These are phyloP conservation scores for Speoplatyrhinus poulsoni DNA, from an alignment of 2,113 vertebrate genomes.

Conservation along the genomic window DNA sequence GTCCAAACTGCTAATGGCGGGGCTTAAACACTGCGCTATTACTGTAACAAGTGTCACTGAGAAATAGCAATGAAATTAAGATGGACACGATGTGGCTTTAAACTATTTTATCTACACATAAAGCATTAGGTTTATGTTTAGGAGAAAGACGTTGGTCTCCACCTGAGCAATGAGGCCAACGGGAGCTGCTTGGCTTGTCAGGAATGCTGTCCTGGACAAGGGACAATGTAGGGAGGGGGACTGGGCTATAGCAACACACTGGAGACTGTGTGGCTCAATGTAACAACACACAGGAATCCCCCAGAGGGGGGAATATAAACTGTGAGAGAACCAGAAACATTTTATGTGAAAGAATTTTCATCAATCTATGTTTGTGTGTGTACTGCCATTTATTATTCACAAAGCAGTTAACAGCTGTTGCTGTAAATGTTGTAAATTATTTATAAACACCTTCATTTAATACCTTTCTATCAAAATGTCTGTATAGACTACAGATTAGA, in stretches of 20 bases:
- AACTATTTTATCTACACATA: not conserved
- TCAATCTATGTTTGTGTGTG: not conserved
- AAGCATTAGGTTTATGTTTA: too few relatives aligned
- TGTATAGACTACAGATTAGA: not conserved
- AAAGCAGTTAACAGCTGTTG: not conserved
- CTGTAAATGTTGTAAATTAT: not conserved
- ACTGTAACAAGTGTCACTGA: too few relatives aligned
- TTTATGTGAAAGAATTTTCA: not conserved
- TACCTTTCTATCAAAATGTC: not conserved
- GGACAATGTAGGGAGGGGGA: slow-evolving; percentile 56
- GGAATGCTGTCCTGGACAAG: slow-evolving; percentile 59
- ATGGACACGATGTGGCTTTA: not conserved
- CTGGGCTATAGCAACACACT: slow-evolving; percentile 24
- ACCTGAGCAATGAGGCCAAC: slow-evolving; percentile 22
- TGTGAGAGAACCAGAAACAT: not conserved
- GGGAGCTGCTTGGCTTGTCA: slow-evolving; percentile 64
- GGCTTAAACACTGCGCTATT: too few relatives aligned
- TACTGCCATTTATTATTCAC: not conserved
- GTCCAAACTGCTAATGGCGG: too few relatives aligned
- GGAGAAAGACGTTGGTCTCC: slow-evolving; percentile 19
- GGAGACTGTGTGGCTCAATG: slow-evolving; percentile 28
- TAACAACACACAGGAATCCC: slow-evolving; percentile 13
- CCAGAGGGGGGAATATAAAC: not conserved
- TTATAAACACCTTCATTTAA: not conserved
- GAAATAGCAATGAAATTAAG: too few relatives aligned